Evolutionary conservation across 2,888 invertebrate species (phyloP).

Genomic region (Empis livida): DNA sequence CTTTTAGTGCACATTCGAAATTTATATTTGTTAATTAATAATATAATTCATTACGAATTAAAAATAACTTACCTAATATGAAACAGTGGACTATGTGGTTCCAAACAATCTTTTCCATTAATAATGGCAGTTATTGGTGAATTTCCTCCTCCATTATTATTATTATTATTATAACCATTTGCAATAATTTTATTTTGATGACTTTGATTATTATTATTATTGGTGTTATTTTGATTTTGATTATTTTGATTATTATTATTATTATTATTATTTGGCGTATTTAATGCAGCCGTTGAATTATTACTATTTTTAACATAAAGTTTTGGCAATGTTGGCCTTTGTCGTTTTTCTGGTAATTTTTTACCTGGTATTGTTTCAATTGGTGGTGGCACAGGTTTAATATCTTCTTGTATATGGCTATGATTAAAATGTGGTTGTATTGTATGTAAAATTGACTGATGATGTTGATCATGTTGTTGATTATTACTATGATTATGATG

Average conservation of each 20-base stretch:
- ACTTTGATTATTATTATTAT: constrained; percentile 9
- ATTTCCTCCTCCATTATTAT: constrained; percentile 38
- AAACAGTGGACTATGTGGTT: constrained; percentile 36
- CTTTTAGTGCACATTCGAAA: no score
- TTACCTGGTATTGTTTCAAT: constrained; percentile 84
- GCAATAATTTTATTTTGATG: constrained; percentile 17
- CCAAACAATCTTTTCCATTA: constrained; percentile 29
- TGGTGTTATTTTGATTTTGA: constrained; percentile 10
- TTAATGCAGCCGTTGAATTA: background rate
- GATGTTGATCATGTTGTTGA: constrained; percentile 38
- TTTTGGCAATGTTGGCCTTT: constrained; percentile 59
- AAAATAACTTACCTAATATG: constrained; percentile 31
- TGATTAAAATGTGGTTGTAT: constrained; percentile 27
- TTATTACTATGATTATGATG: constrained; percentile 19
- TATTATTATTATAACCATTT: constrained; percentile 13
- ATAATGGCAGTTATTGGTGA: constrained; percentile 53
- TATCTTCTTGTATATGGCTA: constrained; percentile 47
- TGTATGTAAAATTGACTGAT: constrained; percentile 23
- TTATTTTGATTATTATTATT: constrained; percentile 10
- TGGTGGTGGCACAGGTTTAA: constrained; percentile 78
- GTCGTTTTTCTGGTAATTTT: constrained; percentile 64
- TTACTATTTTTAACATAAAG: constrained; percentile 59
- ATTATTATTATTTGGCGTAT: constrained; percentile 8
- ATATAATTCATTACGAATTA: no score
- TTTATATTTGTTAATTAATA: no score